Evolutionary conservation across 1,140 invertebrate genomes (phyloP).

Genomic region (Zaprionus camerounensis): DNA sequence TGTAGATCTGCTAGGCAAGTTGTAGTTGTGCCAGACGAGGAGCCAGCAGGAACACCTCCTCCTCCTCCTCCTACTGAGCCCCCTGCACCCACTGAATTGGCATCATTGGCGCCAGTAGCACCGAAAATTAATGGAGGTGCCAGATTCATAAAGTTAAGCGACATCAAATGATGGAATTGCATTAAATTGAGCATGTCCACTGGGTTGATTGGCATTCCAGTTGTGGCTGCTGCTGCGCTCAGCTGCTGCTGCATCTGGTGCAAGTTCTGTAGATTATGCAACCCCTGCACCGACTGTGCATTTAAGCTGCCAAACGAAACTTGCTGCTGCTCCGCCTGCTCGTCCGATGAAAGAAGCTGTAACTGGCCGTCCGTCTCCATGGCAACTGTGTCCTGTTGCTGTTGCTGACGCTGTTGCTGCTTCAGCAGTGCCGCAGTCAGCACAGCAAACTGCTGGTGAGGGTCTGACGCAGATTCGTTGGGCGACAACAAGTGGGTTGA

Average conservation of each 20-base stretch:
- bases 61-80: background rate
- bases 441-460: conserved; percentile 61
- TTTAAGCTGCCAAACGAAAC: conserved; percentile 15
- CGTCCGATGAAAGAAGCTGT: conserved; percentile 8
- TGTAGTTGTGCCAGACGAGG: background rate
- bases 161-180: conserved; percentile 90
- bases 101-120: conserved; percentile 12
- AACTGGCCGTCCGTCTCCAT: conserved; percentile 29
- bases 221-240: conserved; percentile 45
- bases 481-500: conserved; percentile 21
- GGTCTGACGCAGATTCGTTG: conserved; percentile 25
- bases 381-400: conserved; percentile 22
- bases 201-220: conserved; percentile 72
- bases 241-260: conserved; percentile 79
- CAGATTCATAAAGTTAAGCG: conserved; percentile 83
- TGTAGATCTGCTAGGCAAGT: conserved; percentile 12
- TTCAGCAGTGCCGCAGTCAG: conserved; percentile 59
- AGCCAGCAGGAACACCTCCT: conserved; percentile 8
- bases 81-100: background rate
- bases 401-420: conserved; percentile 44
- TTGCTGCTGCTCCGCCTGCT: conserved; percentile 14
- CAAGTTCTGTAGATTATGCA: conserved; percentile 66
- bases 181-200: conserved; percentile 90
- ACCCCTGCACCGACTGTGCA: conserved; percentile 46
- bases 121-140: conserved; percentile 83